Conservation (phyloP, 2,797 vertebrate genomes). For the Leucoraja ocellata region DNA sequence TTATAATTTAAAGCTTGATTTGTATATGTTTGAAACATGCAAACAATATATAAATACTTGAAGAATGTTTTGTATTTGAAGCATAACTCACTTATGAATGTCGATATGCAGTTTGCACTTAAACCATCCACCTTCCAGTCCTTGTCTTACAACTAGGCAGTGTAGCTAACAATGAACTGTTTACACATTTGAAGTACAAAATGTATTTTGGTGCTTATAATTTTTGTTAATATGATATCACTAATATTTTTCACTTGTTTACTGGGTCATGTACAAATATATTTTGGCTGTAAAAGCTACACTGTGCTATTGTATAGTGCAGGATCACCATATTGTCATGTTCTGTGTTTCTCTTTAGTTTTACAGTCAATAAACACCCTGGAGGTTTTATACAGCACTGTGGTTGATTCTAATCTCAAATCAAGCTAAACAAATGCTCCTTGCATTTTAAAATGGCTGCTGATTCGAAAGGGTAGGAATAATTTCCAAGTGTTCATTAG, state of each 20-base stretch:
- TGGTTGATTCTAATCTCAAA: slow-evolving; percentile 22
- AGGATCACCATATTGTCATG: slow-evolving; percentile 17
- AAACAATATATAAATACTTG: slow-evolving; percentile 6
- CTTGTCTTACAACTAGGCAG: neutral
- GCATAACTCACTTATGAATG: slow-evolving; percentile 14
- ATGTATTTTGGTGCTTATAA: slow-evolving; percentile 32
- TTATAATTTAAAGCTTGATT: slow-evolving; percentile 19
- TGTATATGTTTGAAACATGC: slow-evolving; percentile 31
- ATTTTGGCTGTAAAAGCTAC: neutral
- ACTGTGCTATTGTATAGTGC: slow-evolving; percentile 28
- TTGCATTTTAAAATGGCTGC: neutral
- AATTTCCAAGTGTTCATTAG: neutral
- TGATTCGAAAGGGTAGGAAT: neutral
- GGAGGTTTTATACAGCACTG: slow-evolving; percentile 21
- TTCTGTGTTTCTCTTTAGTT: neutral
- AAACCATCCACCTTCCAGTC: neutral
- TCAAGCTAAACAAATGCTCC: neutral
- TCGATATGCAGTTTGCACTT: slow-evolving; percentile 30
- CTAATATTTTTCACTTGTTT: slow-evolving; percentile 14
- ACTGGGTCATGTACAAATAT: slow-evolving; percentile 11
- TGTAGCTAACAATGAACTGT: slow-evolving; percentile 25
- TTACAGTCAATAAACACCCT: slow-evolving; percentile 23
- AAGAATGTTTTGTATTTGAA: neutral
- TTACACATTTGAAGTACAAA: slow-evolving; percentile 30
- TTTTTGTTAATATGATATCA: slow-evolving; percentile 27